These are phyloP conservation scores for Coenobita brevimanus DNA, from an alignment of 1,140 invertebrate species.

Conservation along the genomic window DNA sequence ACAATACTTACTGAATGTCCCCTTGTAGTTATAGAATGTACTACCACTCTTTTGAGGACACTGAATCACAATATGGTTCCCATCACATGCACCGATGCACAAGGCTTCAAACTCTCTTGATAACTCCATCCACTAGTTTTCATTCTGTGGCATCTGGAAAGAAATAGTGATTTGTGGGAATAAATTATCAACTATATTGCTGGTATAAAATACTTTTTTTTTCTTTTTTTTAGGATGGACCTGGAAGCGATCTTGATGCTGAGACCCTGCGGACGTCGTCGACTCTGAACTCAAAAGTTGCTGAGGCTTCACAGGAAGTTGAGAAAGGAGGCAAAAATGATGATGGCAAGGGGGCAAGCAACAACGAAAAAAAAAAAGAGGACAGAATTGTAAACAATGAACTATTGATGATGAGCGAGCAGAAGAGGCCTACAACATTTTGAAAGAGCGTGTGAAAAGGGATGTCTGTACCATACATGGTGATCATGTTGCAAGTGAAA, in stretches of 20 bases:
- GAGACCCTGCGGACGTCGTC: slow-evolving; percentile 31
- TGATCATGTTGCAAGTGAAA: slow-evolving; percentile 40
- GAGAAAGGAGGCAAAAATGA: slow-evolving; percentile 44
- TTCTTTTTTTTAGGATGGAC: slow-evolving; percentile 38
- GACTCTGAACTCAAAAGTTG: slow-evolving; percentile 30
- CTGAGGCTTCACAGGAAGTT: slow-evolving; percentile 38
- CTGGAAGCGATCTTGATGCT: slow-evolving; percentile 22
- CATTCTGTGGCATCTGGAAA: slow-evolving; percentile 45
- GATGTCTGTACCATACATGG: slow-evolving; percentile 34
- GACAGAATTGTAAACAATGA: slow-evolving; percentile 25
- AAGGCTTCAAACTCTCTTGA: slow-evolving; percentile 44
- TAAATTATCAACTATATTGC: slow-evolving; percentile 42
- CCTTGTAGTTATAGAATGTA: slow-evolving; percentile 44
- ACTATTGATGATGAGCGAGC: slow-evolving; percentile 37
- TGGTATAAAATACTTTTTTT: slow-evolving; percentile 28
- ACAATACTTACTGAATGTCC: slow-evolving; percentile 42
- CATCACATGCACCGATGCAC: slow-evolving; percentile 44
- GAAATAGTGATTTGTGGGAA: slow-evolving; percentile 42
- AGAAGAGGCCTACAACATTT: slow-evolving; percentile 38
- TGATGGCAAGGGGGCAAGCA: slow-evolving; percentile 29
- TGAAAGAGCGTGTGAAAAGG: slow-evolving; percentile 39
- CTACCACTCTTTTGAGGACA: slow-evolving; percentile 45
- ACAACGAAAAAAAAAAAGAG: slow-evolving; percentile 39
- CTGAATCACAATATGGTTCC: slow-evolving; percentile 40
- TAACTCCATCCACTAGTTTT: slow-evolving; percentile 40